Percentiles rank a stretch among this genome's conserved stretches.
Evolutionary conservation across 2,888 invertebrate species (phyloP).

Genomic region (Tuta absoluta): DNA sequence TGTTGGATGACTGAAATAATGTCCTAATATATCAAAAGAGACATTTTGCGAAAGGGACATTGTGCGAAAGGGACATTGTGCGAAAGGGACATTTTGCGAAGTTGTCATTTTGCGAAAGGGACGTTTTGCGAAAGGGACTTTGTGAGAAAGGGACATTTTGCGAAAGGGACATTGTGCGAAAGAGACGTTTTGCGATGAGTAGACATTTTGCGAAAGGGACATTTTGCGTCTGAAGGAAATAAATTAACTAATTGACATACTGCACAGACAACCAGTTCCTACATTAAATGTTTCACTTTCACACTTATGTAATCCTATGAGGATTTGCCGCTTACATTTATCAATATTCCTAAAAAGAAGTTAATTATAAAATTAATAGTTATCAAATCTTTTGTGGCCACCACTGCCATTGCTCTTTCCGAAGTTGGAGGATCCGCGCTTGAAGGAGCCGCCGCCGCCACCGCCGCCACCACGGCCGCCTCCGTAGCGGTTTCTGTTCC

Average conservation of each 20-base stretch:
- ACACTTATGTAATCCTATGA: slow-evolving; percentile 66
- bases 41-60: too few relatives aligned
- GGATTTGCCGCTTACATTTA: slow-evolving; percentile 60
- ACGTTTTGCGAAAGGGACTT: too few relatives aligned
- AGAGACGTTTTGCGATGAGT: too few relatives aligned
- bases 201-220: too few relatives aligned
- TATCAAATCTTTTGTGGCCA: slow-evolving; percentile 72
- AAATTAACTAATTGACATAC: slow-evolving; percentile 52
- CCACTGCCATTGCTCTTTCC: slow-evolving; percentile 67
- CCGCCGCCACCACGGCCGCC: slow-evolving; percentile 70
- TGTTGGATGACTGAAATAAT: too few relatives aligned
- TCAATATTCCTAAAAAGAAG: slow-evolving; percentile 25
- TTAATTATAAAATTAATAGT: slow-evolving; percentile 57
- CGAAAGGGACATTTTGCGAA: too few relatives aligned
- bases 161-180: too few relatives aligned
- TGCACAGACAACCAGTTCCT: slow-evolving; percentile 53
- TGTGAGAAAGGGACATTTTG: too few relatives aligned
- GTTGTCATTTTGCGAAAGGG: too few relatives aligned
- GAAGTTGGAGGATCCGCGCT: slow-evolving; percentile 69
- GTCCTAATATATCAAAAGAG: too few relatives aligned
- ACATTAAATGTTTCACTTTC: slow-evolving; percentile 49
- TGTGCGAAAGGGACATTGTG: too few relatives aligned
- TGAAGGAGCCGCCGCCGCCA: slow-evolving; percentile 77
- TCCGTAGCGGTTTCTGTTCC: slow-evolving; percentile 78
- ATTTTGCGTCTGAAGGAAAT: too few relatives aligned